A percentile compares a stretch with the other conserved stretches of the same genome.
Conservation (phyloP, 2,888 invertebrate genomes). For the Sphaeridia pumilis region DNA sequence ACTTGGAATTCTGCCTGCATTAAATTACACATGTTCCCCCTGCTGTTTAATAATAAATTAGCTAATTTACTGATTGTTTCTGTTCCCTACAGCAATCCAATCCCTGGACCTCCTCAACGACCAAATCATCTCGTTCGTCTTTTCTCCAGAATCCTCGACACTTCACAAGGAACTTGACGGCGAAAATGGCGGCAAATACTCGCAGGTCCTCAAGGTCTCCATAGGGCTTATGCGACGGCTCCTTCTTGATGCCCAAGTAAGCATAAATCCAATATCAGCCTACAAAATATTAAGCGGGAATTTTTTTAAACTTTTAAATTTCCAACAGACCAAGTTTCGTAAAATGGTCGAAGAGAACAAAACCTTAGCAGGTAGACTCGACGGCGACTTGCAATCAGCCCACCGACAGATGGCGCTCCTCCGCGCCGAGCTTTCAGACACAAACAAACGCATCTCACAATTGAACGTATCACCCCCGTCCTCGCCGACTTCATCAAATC, state of each 20-base stretch:
- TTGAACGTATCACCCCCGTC: constrained; percentile 39
- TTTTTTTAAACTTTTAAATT: too few relatives aligned
- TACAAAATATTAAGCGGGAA: too few relatives aligned
- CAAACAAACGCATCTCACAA: constrained; percentile 42
- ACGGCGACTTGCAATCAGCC: constrained; percentile 52
- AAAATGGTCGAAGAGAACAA: constrained; percentile 80
- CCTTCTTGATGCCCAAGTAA: constrained; percentile 73
- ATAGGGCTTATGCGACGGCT: constrained; percentile 62
- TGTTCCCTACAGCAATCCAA: constrained; percentile 44
- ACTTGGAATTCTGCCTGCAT: too few relatives aligned
- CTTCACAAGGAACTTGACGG: constrained; percentile 18
- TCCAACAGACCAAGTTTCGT: constrained; percentile 67
- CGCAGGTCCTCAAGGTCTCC: constrained; percentile 29
- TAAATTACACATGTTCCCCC: too few relatives aligned
- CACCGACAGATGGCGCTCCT: constrained; percentile 50
- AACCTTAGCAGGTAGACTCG: constrained; percentile 45
- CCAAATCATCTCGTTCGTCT: constrained; percentile 42
- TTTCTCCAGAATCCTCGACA: constrained; percentile 37
- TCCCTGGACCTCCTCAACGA: constrained; percentile 43
- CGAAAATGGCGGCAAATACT: constrained; percentile 28
- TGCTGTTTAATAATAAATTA: too few relatives aligned
- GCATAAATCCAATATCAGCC: too few relatives aligned
- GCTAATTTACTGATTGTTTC: too few relatives aligned
- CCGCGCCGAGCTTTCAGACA: constrained; percentile 47
- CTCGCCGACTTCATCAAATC: constrained; percentile 36